phyloP scores from a whole-genome alignment of 2,113 vertebrate genomes.

The Elanus axillaris region DNA sequence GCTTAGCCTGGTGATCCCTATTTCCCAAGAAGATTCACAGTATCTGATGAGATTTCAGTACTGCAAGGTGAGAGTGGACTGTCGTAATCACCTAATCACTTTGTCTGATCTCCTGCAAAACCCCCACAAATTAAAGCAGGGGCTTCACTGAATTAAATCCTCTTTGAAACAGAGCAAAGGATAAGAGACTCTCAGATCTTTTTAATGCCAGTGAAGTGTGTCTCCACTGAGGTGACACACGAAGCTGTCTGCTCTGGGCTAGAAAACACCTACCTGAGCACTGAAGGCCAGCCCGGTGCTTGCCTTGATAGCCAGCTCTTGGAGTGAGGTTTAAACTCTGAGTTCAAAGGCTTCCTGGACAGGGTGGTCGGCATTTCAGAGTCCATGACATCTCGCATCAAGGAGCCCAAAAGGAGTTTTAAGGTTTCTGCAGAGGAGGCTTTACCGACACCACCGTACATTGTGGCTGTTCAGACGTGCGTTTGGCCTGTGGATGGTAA shows the following conservation, averaged over 20 bases:
- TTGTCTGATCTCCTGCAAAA: background rate
- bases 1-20: background rate
- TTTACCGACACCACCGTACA: fast-evolving
- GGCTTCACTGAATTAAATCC: background rate
- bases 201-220: background rate
- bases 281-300: background rate
- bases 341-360: background rate
- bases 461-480: fast-evolving
- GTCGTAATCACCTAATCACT: background rate
- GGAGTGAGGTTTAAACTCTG: background rate
- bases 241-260: background rate
- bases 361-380: background rate
- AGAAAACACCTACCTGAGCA: background rate
- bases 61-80: background rate
- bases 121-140: background rate
- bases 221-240: background rate
- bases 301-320: background rate
- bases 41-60: background rate
- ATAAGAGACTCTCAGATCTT: background rate
- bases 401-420: background rate
- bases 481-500: background rate
- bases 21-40: background rate
- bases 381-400: background rate
- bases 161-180: background rate
- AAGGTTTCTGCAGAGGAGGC: background rate